Conservation (phyloP, 2,113 vertebrate species). For the Damaliscus lunatus region DNA sequence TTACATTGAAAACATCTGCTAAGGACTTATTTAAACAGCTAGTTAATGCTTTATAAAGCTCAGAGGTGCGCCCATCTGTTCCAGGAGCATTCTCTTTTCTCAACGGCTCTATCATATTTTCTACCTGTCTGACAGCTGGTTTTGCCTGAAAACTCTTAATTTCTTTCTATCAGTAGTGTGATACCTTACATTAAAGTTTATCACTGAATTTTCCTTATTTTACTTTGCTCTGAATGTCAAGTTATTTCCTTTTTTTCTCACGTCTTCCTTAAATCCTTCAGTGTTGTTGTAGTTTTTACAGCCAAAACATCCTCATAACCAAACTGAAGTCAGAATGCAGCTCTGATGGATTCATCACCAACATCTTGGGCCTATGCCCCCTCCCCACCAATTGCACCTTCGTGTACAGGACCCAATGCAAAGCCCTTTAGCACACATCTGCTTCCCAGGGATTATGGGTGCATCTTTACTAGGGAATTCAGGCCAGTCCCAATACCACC, state of each 20-base stretch:
- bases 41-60: conserved; percentile 76
- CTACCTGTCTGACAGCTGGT: conserved; percentile 63
- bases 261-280: neutral
- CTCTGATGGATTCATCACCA: neutral
- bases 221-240: neutral
- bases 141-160: conserved; percentile 65
- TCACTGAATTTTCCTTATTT: conserved; percentile 1
- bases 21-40: conserved; percentile 75
- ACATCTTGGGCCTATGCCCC: neutral
- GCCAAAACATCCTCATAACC: neutral
- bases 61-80: conserved; percentile 72
- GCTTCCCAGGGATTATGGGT: neutral
- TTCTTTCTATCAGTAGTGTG: conserved; percentile 6
- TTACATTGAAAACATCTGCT: conserved; percentile 72
- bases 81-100: conserved; percentile 58
- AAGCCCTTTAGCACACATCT: neutral
- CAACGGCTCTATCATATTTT: conserved; percentile 69
- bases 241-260: neutral
- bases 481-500: neutral
- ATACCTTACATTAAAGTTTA: neutral
- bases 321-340: neutral
- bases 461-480: neutral
- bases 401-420: accelerated
- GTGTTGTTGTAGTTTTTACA: neutral
- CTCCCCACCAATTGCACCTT: neutral